A percentile compares a stretch with the other conserved stretches of the same genome.
These are phyloP conservation scores for Lytechinus pictus DNA, from an alignment of 35 echinoderm and acorn worm genomes.

Conservation along the genomic window DNA sequence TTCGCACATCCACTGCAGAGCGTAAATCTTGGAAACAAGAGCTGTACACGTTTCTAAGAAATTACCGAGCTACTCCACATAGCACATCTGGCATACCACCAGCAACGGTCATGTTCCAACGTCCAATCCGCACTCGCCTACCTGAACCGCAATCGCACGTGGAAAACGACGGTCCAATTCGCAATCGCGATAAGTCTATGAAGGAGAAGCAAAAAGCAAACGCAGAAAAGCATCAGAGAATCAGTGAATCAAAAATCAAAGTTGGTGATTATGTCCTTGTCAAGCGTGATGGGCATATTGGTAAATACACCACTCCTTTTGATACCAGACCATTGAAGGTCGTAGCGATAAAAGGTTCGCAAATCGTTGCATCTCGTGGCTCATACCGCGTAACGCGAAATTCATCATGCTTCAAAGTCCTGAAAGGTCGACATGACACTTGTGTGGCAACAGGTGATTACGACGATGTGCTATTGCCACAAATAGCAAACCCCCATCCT, in stretches of 20 bases:
- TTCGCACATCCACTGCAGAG: constrained; percentile 55
- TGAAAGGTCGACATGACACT: neutral
- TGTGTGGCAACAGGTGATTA: constrained; percentile 1
- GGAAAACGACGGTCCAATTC: constrained; percentile 45
- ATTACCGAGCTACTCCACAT: constrained; percentile 73
- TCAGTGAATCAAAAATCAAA: too few relatives aligned
- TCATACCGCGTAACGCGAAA: constrained; percentile 61
- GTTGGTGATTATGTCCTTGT: too few relatives aligned
- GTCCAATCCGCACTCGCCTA: constrained; percentile 55
- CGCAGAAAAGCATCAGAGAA: too few relatives aligned
- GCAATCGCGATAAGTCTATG: constrained; percentile 56
- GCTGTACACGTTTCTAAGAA: constrained; percentile 70
- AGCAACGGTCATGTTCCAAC: constrained; percentile 66
- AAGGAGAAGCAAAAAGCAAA: constrained; percentile 72
- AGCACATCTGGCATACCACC: constrained; percentile 64
- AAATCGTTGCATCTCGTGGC: constrained; percentile 59
- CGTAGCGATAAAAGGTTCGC: constrained; percentile 60
- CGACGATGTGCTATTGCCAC: neutral
- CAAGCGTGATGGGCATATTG: too few relatives aligned
- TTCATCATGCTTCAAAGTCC: constrained; percentile 56
- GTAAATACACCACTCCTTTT: constrained; percentile 66
- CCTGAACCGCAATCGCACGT: constrained; percentile 19
- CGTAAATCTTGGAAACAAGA: constrained; percentile 69
- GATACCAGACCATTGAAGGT: constrained; percentile 69
- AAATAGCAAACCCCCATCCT: constrained; percentile 40